These are phyloP conservation scores for Pachycephala philippinensis DNA, from an alignment of 2,113 vertebrate species.

Conservation along the genomic window DNA sequence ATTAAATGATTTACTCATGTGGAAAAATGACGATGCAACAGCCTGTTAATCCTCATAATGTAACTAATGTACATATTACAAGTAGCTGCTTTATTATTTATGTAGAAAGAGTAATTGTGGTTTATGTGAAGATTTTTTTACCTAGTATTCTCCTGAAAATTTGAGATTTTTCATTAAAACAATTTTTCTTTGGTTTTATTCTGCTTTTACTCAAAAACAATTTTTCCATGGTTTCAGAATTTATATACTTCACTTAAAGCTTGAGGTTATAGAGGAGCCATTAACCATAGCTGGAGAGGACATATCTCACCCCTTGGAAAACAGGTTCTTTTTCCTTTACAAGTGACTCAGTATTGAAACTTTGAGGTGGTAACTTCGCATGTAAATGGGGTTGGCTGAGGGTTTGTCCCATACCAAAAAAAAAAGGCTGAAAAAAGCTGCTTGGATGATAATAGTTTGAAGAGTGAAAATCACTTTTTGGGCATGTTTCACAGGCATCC, in stretches of 20 bases:
- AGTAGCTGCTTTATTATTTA: neutral
- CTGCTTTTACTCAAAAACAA: neutral
- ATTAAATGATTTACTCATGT: neutral
- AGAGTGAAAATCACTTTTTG: constrained; percentile 18
- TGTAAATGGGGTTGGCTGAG: neutral
- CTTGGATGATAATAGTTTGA: neutral
- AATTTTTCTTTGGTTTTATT: neutral
- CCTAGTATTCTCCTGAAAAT: neutral
- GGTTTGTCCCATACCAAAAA: neutral
- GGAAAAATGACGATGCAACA: neutral
- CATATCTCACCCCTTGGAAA: neutral
- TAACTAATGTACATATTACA: neutral
- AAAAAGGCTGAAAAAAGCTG: neutral
- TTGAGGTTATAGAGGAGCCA: neutral
- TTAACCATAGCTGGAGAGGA: neutral
- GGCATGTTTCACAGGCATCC: neutral
- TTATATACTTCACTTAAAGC: neutral
- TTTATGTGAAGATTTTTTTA: neutral
- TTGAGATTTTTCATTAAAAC: neutral
- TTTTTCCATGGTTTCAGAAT: neutral
- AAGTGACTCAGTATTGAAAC: neutral
- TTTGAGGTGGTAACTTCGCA: neutral
- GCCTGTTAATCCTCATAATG: neutral
- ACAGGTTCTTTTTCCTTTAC: neutral
- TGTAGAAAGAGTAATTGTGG: neutral